phyloP scores from a whole-genome alignment of 64 coral and sea anemone genomes.

The Catalaphyllia jardinei region DNA sequence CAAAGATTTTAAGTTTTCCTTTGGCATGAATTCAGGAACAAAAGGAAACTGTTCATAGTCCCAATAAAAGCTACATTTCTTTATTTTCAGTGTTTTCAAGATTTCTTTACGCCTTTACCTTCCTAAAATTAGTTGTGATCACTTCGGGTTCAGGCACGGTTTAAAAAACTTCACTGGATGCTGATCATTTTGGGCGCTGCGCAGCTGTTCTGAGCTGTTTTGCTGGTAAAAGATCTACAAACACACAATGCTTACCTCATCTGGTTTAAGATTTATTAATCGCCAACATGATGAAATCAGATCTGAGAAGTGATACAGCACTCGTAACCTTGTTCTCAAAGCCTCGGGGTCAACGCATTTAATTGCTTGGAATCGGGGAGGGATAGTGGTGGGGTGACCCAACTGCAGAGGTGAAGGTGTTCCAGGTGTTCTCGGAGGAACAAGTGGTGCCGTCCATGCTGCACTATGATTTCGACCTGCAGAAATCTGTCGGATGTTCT shows the following conservation, averaged over 20 bases:
- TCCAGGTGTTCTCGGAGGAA: conserved; percentile 63
- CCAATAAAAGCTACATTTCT: no score
- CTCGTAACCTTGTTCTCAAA: conserved; percentile 63
- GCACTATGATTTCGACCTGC: conserved; percentile 88
- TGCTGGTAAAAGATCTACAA: background rate
- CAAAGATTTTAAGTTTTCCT: no score
- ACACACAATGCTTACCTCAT: conserved; percentile 50
- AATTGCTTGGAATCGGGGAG: conserved; percentile 74
- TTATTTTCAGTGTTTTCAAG: no score
- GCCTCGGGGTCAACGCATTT: conserved; percentile 69
- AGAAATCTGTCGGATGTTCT: conserved; percentile 78
- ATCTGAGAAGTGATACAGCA: conserved; percentile 86
- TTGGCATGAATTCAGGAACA: no score
- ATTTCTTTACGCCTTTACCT: no score
- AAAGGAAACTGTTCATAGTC: no score
- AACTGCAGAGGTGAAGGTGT: conserved; percentile 71
- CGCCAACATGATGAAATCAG: conserved; percentile 80
- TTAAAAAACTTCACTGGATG: no score
- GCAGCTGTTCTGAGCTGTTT: no score
- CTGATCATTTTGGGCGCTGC: no score
- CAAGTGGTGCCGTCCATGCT: conserved; percentile 80
- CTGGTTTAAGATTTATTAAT: conserved; percentile 56
- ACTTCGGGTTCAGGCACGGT: no score
- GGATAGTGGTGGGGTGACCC: conserved; percentile 71
- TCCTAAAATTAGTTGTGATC: no score